Evolutionary conservation across 2,888 invertebrate genomes (phyloP).

Genomic region (Tryphoninae sp.): DNA sequence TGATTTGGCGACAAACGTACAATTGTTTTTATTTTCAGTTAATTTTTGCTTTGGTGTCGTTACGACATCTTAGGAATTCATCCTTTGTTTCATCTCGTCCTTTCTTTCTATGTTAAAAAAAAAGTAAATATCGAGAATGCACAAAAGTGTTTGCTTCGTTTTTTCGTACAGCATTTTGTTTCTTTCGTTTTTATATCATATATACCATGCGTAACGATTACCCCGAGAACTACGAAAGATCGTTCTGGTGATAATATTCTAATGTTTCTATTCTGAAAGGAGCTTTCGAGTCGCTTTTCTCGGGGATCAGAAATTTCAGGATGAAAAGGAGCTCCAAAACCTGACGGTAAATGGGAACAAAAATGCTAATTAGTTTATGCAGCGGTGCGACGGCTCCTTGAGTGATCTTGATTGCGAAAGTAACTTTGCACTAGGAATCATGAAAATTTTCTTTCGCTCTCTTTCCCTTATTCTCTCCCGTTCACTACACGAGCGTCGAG

Average conservation of each 20-base stretch:
- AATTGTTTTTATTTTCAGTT: slow-evolving; percentile 17
- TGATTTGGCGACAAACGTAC: slow-evolving; percentile 54
- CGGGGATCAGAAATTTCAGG: neutral
- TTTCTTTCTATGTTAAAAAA: slow-evolving; percentile 33
- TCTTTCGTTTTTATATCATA: slow-evolving; percentile 19
- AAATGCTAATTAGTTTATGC: slow-evolving; percentile 33
- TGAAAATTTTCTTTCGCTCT: slow-evolving; percentile 17
- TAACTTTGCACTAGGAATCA: slow-evolving; percentile 42
- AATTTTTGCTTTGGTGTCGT: slow-evolving; percentile 4
- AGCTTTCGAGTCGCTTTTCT: slow-evolving; percentile 2
- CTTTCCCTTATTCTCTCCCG: slow-evolving; percentile 7
- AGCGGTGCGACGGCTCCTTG: slow-evolving; percentile 24
- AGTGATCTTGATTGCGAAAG: slow-evolving; percentile 42
- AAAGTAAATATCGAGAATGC: slow-evolving; percentile 31
- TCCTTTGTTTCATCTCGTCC: neutral
- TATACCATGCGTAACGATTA: slow-evolving; percentile 47
- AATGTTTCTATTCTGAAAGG: slow-evolving; percentile 46
- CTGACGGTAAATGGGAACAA: neutral
- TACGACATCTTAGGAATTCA: slow-evolving; percentile 17
- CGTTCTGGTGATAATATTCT: slow-evolving; percentile 49
- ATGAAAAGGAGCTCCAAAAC: slow-evolving; percentile 17
- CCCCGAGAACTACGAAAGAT: slow-evolving; percentile 57
- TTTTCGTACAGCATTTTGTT: slow-evolving; percentile 10
- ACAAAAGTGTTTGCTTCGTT: slow-evolving; percentile 22
- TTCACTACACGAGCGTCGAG: slow-evolving; percentile 26